Evolutionary conservation across 2,113 vertebrate genomes (phyloP), one percentile per base, ranked within the genome.

Genomic region (Serranochromis macrocephalus): DNA sequence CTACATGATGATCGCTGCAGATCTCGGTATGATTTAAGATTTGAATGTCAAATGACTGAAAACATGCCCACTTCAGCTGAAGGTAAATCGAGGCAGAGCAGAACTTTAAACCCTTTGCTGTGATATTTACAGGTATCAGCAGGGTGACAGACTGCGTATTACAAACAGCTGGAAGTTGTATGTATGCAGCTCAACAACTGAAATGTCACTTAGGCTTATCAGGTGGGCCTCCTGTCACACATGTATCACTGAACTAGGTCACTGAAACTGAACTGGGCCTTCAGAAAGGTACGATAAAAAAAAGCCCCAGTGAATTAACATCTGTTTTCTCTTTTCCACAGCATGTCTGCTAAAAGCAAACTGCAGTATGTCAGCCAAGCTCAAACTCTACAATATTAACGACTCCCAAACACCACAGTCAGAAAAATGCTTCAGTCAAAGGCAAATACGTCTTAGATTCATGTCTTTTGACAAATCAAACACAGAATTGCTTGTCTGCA

Each of bases 21-120:
- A 91, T 91, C 80, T 82, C 1, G 51, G 31, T n/a, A 33, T 92
- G 94, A 94, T 94, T 93, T 91, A 93, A 87, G 82, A 87, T 87
- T 33, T 73, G 85, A 83, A 83, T 54, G 85, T 45, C 55, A 55
- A 10, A 21, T 17, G 21, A 17, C 4, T 45, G 68, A 73, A 45
- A 73, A 16, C 21, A 17, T 7, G 21, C 2, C 14, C 6, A 16
- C 66, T 45, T 1, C 10, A 73, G 38, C 16, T 26, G 21, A 73
- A 73, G 68, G 14, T 45, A 58, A 31, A 33, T 16, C 3, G 7
- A 12, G n/a, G 13, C 17, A 24, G 16, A 47, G 5, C 17, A 71
- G 38, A 71, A 16, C n/a, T 24, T 71, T 9, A 42, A 24, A 45
- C 0, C 33, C 38, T 33, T 4, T 36, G 19, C 1, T 68, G 10